Evolutionary conservation across 2,797 vertebrate species (phyloP).

Genomic region (Etheostoma perlongum): DNA sequence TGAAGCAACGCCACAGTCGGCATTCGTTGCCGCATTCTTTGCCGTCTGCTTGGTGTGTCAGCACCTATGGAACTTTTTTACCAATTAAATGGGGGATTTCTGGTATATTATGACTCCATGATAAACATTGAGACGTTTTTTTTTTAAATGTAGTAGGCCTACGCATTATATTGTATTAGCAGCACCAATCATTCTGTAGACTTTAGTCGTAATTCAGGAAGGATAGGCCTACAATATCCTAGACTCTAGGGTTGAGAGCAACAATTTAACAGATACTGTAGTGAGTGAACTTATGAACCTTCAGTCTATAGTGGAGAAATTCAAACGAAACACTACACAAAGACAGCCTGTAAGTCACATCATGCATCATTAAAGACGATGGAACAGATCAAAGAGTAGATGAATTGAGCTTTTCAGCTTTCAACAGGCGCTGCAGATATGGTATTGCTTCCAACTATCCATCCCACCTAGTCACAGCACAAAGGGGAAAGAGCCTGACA

Average conservation of each 20-base stretch:
- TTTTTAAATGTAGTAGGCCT: background rate
- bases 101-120: slow-evolving; percentile 62
- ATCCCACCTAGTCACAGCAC: slow-evolving; percentile 40
- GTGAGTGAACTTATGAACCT: slow-evolving; percentile 42
- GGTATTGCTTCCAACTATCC: slow-evolving; percentile 44
- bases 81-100: slow-evolving; percentile 59
- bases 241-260: background rate
- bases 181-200: background rate
- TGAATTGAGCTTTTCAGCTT: slow-evolving; percentile 55
- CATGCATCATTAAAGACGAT: slow-evolving; percentile 58
- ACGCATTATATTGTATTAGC: slow-evolving; percentile 14
- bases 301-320: slow-evolving; percentile 11
- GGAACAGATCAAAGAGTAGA: slow-evolving; percentile 58
- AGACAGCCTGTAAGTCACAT: slow-evolving; percentile 55
- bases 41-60: slow-evolving; percentile 24
- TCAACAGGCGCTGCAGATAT: slow-evolving; percentile 51
- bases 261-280: slow-evolving; percentile 11
- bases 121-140: slow-evolving; percentile 62
- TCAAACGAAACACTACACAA: slow-evolving; percentile 44
- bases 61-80: slow-evolving; percentile 45
- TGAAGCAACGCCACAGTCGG: too few relatives aligned
- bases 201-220: slow-evolving; percentile 12
- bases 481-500: slow-evolving; percentile 62
- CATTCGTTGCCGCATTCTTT: too few relatives aligned
- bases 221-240: background rate